These are phyloP conservation scores for Anguilla anguilla DNA, from an alignment of 2,797 vertebrate species.

Conservation along the genomic window DNA sequence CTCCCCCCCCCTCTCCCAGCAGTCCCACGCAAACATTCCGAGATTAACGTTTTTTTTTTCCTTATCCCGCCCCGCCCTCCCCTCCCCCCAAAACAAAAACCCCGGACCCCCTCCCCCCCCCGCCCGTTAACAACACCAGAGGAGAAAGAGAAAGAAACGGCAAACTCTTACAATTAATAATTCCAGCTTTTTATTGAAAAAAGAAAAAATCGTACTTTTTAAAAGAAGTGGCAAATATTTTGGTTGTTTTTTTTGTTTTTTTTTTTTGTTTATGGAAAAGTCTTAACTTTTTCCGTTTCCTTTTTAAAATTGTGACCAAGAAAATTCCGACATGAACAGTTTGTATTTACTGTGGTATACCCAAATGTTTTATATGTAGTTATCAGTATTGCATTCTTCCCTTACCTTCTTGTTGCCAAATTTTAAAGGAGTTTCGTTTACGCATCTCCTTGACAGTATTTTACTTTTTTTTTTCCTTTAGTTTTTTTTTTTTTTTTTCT, in stretches of 20 bases:
- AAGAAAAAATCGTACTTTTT: constrained; percentile 59
- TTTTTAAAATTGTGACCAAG: constrained; percentile 62
- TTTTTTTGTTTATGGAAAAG: constrained; percentile 48
- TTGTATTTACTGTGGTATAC: constrained; percentile 53
- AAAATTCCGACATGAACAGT: constrained; percentile 50
- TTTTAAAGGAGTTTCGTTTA: constrained; percentile 56
- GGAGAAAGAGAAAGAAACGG: constrained; percentile 57
- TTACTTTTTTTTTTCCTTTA: constrained; percentile 35
- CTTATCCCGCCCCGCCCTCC: constrained; percentile 40
- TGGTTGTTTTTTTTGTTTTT: constrained; percentile 55
- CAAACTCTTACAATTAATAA: constrained; percentile 61
- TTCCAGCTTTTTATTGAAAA: constrained; percentile 54
- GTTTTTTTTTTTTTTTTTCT: constrained; percentile 27
- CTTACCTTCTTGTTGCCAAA: constrained; percentile 65
- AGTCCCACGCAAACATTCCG: constrained; percentile 80
- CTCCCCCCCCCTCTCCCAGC: constrained; percentile 69
- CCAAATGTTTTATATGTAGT: constrained; percentile 53
- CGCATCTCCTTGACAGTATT: constrained; percentile 63
- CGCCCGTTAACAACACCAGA: constrained; percentile 61
- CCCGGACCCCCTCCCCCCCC: constrained; percentile 41
- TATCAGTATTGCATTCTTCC: constrained; percentile 57
- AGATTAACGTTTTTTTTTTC: constrained; percentile 66
- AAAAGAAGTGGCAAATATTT: constrained; percentile 57
- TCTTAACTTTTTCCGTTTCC: constrained; percentile 57
- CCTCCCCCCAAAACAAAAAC: neutral